Percentiles rank a stretch among this genome's conserved stretches.
Conservation (phyloP, 2,113 vertebrate species). For the Muntiacus reevesi region DNA sequence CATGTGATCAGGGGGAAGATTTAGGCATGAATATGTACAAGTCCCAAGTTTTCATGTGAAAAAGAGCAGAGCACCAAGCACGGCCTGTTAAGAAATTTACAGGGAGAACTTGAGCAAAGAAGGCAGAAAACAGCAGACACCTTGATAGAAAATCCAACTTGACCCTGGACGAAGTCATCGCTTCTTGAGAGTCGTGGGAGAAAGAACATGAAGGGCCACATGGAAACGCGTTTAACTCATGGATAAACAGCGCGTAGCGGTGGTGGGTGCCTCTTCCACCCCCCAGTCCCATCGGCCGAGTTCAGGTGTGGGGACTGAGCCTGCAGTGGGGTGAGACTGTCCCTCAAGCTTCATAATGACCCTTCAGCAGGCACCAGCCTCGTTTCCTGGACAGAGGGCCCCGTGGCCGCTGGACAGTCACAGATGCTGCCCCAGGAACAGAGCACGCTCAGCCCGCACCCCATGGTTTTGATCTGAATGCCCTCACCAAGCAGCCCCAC, state of each 20-base stretch:
- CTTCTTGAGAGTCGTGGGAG: not conserved
- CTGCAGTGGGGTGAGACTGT: not conserved
- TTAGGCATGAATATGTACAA: not conserved
- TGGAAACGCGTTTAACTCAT: not conserved
- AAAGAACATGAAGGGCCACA: not conserved
- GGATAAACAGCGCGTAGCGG: rapidly evolving
- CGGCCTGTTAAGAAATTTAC: not conserved
- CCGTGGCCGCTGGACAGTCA: rapidly evolving
- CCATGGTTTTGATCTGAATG: not conserved
- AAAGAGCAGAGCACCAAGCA: not conserved
- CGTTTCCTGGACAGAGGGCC: not conserved
- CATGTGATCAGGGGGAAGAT: not conserved
- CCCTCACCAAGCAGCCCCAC: not conserved
- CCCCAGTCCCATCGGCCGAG: rapidly evolving
- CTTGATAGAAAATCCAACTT: no score
- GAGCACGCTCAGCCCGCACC: not conserved
- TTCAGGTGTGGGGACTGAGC: not conserved
- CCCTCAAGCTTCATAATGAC: not conserved
- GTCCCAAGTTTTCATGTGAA: not conserved
- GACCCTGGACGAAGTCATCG: not conserved
- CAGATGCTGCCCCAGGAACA: not conserved
- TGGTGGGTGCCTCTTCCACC: no score
- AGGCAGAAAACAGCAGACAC: not conserved
- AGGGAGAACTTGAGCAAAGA: not conserved
- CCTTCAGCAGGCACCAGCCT: not conserved